These are phyloP conservation scores for Hyperoplus immaculatus DNA, from an alignment of 2,797 vertebrate species.

Conservation along the genomic window DNA sequence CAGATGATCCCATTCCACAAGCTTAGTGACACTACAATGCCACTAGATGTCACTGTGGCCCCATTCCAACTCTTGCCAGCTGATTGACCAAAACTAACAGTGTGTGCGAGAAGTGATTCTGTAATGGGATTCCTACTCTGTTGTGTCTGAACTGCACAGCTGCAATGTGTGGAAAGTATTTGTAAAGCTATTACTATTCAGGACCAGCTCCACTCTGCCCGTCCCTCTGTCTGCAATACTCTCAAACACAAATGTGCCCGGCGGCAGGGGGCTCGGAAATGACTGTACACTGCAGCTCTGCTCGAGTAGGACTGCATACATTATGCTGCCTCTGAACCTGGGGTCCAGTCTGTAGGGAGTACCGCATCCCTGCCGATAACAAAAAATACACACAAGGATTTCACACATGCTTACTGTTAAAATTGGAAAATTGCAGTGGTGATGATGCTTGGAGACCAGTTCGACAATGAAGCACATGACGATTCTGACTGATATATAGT, in stretches of 20 bases:
- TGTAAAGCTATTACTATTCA: slow-evolving; percentile 76
- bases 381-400: slow-evolving; percentile 66
- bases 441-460: slow-evolving; percentile 5
- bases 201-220: slow-evolving; percentile 51
- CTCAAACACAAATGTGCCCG: slow-evolving; percentile 68
- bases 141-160: slow-evolving; percentile 60
- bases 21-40: slow-evolving; percentile 18
- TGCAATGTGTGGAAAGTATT: slow-evolving; percentile 61
- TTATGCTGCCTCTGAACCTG: slow-evolving; percentile 74
- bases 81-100: slow-evolving; percentile 20
- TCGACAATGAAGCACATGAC: not conserved
- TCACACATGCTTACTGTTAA: slow-evolving; percentile 48
- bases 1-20: not conserved
- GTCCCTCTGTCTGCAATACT: slow-evolving; percentile 62
- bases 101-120: slow-evolving; percentile 29
- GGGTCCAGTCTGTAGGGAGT: slow-evolving; percentile 69
- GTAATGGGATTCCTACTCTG: slow-evolving; percentile 47
- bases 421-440: slow-evolving; percentile 28
- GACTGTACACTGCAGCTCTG: slow-evolving; percentile 68
- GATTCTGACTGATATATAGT: not conserved
- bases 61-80: slow-evolving; percentile 39
- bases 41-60: slow-evolving; percentile 88
- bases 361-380: slow-evolving; percentile 59
- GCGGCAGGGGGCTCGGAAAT: slow-evolving; percentile 67
- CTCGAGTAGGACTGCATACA: slow-evolving; percentile 70